These are phyloP conservation scores for Natator depressus DNA, from an alignment of 2,113 vertebrate genomes.

Conservation along the genomic window DNA sequence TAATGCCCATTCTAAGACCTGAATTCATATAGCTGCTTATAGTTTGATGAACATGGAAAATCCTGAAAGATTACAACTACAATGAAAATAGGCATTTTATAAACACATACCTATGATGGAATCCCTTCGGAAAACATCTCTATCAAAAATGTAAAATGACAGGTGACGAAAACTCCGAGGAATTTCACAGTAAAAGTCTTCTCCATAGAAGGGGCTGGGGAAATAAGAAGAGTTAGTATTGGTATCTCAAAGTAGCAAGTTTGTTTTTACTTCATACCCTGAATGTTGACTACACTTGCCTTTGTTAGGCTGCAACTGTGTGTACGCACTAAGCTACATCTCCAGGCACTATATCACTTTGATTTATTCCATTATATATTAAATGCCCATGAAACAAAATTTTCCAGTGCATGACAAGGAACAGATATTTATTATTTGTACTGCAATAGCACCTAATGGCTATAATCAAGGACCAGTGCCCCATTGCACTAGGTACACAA, in stretches of 20 bases:
- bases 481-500: background rate
- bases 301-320: background rate
- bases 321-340: background rate
- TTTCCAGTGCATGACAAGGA: background rate
- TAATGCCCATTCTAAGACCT: background rate
- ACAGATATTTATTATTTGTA: background rate
- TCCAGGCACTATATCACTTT: background rate
- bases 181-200: conserved; percentile 99
- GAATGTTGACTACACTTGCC: background rate
- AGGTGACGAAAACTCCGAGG: conserved; percentile 96
- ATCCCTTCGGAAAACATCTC: conserved; percentile 99
- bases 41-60: background rate
- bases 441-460: background rate
- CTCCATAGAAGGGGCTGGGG: conserved; percentile 95
- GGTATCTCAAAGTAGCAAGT: background rate
- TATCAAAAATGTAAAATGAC: conserved; percentile 98
- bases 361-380: background rate
- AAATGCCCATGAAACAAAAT: background rate
- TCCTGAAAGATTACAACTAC: background rate
- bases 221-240: conserved; percentile 56
- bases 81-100: background rate
- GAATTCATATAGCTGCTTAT: rapidly evolving
- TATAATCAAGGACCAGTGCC: background rate
- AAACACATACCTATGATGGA: conserved; percentile 94
- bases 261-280: background rate